Conservation (phyloP, 1,140 invertebrate species). For the Riptortus pedestris region DNA sequence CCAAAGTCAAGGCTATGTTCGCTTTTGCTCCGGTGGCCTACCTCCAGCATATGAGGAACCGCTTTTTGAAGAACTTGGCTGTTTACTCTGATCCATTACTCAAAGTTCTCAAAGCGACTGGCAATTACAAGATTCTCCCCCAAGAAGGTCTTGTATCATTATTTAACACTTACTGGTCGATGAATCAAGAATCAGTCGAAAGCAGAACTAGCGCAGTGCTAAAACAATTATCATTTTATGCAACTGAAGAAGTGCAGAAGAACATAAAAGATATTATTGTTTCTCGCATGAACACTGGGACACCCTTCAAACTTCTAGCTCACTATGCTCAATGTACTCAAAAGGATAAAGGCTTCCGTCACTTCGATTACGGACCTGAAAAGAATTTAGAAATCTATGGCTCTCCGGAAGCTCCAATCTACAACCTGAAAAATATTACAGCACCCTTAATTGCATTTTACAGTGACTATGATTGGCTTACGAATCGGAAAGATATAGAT, state of each 20-base stretch:
- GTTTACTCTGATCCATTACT: background rate
- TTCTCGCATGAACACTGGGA: background rate
- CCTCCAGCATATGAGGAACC: constrained; percentile 27
- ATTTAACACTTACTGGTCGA: background rate
- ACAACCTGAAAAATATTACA: background rate
- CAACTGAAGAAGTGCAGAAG: background rate
- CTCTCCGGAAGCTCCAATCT: background rate
- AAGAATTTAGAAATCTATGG: background rate
- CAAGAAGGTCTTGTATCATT: background rate
- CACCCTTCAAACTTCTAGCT: background rate
- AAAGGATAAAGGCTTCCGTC: background rate
- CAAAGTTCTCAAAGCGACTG: background rate
- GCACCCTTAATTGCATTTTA: background rate
- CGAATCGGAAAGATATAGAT: background rate
- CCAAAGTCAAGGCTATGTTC: constrained; percentile 39
- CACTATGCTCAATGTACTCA: background rate
- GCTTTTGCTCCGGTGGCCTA: constrained; percentile 43
- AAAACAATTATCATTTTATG: background rate
- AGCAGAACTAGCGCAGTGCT: background rate
- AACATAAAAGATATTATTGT: background rate
- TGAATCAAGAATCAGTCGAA: background rate
- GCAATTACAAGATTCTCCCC: background rate
- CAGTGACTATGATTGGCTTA: background rate
- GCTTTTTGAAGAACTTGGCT: background rate
- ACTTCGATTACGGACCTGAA: background rate